Base-by-base conservation (phyloP, 2,888 invertebrate species). In the Piscicola geometra region DNA sequence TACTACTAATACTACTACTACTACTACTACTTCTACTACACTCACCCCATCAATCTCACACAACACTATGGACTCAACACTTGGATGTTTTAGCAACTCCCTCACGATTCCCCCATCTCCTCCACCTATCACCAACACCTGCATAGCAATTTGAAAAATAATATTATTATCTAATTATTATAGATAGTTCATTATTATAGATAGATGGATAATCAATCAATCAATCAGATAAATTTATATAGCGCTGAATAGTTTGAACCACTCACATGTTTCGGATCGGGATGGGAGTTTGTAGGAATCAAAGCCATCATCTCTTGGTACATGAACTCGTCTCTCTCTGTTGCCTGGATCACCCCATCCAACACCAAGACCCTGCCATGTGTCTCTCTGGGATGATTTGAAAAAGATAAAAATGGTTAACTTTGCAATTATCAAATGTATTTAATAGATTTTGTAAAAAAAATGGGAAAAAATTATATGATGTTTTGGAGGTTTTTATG, bases 241-340 rank as follows among this genome's bases (percentile, higher is more conserved):
- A n/a, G n/a, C n/a, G n/a, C n/a, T n/a, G 64, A 3, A 30, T 41
- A 9, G 0, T 96, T 93, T 77, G 89, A 89, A 81, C 91, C 5
- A 68, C 75, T 66, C 81, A 90, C 97, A 81, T 91, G 92, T 83
- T 92, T 90, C 0, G 99, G 99, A 82, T 91, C 90, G 3, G 92
- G 90, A 86, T 99, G 99, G 80, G 91, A 90, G 84, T 93, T 93
- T 0, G 99, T 86, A 0, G 99, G 95, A 68, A 99, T 86, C 84
- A 95, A 94, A 0, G 95, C 90, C 81, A 99, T 93, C 96, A 97
- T 97, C 87, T 99, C 99, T 86, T 98, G 98, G 86, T 99, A 99
- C 0, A 96, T 90, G 86, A 93, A 96, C 86, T 99, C 99, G 88
- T 99, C 99, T 81, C 90, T 89, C 84, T 97, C 92, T 0, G 97